These are phyloP conservation scores for Rhodinocichla rosea DNA, from an alignment of 2,113 vertebrate genomes.

Conservation along the genomic window DNA sequence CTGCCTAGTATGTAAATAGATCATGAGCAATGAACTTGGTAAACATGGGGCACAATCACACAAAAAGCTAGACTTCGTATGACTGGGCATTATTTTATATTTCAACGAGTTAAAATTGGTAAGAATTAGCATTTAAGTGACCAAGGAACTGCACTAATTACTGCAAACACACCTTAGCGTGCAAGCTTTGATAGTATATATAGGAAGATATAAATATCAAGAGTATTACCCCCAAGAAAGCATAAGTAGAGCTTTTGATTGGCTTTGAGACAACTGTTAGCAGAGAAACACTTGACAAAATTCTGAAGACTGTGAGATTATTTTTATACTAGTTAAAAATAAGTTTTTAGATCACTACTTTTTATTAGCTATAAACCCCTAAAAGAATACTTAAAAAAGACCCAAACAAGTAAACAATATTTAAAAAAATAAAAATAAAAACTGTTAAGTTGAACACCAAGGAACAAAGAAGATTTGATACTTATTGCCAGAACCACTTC, in stretches of 20 bases:
- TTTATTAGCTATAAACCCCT: not conserved
- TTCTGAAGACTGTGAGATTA: not conserved
- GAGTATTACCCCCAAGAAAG: not conserved
- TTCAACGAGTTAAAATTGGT: not conserved
- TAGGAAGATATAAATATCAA: not conserved
- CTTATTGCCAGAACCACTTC: not conserved
- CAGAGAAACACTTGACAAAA: not conserved
- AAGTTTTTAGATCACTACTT: not conserved
- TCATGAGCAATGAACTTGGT: not conserved
- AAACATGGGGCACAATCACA: not conserved
- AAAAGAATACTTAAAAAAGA: not conserved
- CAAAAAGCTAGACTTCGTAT: not conserved
- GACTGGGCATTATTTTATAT: not conserved
- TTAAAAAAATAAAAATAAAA: not conserved
- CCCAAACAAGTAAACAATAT: not conserved
- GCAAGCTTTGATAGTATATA: not conserved
- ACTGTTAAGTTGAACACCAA: not conserved
- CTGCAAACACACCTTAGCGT: not conserved
- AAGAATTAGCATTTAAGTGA: not conserved
- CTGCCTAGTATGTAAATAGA: not conserved
- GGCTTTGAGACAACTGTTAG: not conserved
- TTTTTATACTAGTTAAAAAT: not conserved
- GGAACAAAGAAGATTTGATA: not conserved
- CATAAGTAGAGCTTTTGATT: not conserved
- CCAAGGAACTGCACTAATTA: not conserved